Evolutionary conservation across 2,888 invertebrate species (phyloP).

Genomic region (Chaitophorus viminalis): DNA sequence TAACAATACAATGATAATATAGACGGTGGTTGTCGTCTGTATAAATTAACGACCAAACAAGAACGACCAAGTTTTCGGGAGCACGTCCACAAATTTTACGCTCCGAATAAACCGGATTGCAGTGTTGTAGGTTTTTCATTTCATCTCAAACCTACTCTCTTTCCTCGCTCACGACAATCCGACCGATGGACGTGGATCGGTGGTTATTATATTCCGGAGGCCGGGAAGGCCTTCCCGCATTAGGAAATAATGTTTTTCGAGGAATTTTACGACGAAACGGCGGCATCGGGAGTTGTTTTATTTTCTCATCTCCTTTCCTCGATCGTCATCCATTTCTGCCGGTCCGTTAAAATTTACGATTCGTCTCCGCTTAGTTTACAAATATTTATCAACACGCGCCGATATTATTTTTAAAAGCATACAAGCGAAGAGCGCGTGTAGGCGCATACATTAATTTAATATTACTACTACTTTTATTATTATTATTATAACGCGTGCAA

Average conservation of each 20-base stretch:
- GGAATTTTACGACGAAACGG: neutral
- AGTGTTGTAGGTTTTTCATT: neutral
- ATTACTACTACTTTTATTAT: neutral
- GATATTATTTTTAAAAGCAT: constrained; percentile 8
- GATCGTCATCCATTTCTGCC: neutral
- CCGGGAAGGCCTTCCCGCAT: neutral
- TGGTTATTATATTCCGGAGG: too few species aligned
- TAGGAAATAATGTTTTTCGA: neutral
- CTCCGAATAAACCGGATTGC: constrained; percentile 26
- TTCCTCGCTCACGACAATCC: neutral
- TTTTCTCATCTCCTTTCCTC: neutral
- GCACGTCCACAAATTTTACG: constrained; percentile 3
- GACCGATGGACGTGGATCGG: too few species aligned
- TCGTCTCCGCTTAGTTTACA: neutral
- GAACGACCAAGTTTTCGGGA: neutral
- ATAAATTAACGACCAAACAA: neutral
- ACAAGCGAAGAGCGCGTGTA: neutral
- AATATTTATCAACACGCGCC: constrained; percentile 4
- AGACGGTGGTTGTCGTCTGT: neutral
- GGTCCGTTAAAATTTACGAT: neutral
- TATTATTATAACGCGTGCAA: neutral
- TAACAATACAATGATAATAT: neutral
- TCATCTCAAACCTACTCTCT: neutral
- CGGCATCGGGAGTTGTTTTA: neutral
- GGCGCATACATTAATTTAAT: neutral